Evolutionary conservation across 1,140 invertebrate species (phyloP).

Genomic region (Coelopa frigida): DNA sequence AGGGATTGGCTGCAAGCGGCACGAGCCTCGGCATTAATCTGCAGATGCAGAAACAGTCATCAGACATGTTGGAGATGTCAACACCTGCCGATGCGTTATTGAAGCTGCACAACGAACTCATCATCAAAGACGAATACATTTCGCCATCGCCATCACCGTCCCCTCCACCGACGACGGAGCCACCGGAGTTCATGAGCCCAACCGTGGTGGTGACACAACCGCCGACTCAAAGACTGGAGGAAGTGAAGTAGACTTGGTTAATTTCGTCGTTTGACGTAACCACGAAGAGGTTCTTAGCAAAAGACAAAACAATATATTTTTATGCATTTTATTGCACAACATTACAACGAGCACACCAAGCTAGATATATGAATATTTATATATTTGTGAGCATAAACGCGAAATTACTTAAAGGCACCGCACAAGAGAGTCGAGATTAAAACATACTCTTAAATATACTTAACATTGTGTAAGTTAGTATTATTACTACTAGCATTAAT

Average conservation of each 20-base stretch:
- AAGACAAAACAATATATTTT: background rate
- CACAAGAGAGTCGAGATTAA: no score
- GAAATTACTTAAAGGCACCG: constrained; percentile 7
- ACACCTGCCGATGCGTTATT: constrained; percentile 24
- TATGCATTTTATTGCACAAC: background rate
- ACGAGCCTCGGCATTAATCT: background rate
- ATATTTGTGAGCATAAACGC: constrained; percentile 7
- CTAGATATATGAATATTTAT: background rate
- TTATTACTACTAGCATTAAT: no score
- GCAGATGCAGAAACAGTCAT: constrained; percentile 14
- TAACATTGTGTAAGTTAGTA: no score
- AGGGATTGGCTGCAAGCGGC: no score
- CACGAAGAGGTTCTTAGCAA: background rate
- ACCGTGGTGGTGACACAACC: constrained; percentile 18
- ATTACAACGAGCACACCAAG: background rate
- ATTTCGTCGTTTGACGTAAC: no score
- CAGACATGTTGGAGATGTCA: no score
- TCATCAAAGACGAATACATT: constrained; percentile 41
- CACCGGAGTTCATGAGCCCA: background rate
- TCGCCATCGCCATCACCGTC: constrained; percentile 37
- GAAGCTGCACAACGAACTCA: constrained; percentile 33
- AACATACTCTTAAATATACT: no score
- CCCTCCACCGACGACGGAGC: constrained; percentile 13
- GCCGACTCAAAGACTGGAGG: constrained; percentile 15
- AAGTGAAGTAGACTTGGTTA: constrained; percentile 12